Evolutionary conservation across 2,113 vertebrate genomes (phyloP).

Genomic region (Phalacrocorax brasilianus): DNA sequence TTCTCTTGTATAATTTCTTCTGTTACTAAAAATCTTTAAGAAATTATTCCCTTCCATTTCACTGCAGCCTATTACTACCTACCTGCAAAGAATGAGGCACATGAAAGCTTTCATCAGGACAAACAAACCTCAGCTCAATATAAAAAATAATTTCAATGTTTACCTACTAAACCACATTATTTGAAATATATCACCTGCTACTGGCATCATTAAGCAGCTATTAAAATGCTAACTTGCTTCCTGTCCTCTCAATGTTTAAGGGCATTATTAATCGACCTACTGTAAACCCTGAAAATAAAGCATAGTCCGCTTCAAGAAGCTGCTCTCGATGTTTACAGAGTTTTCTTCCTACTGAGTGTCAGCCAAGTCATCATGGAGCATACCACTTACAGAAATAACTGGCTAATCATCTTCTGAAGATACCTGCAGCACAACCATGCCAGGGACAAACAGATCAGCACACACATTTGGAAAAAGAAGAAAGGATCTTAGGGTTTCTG

Average conservation of each 20-base stretch:
- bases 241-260: not conserved
- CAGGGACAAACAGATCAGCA: not conserved
- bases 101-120: not conserved
- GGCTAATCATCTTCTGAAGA: not conserved
- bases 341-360: not conserved
- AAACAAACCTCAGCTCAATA: not conserved
- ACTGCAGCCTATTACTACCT: not conserved
- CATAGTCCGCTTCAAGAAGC: not conserved
- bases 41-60: not conserved
- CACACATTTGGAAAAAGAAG: not conserved
- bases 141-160: not conserved
- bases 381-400: not conserved
- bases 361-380: not conserved
- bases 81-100: not conserved
- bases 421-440: not conserved
- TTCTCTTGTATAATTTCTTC: not conserved
- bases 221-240: not conserved
- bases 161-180: not conserved
- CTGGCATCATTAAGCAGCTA: not conserved
- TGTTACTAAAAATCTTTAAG: not conserved
- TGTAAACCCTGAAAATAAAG: not conserved
- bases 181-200: not conserved
- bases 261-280: not conserved
- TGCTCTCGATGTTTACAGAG: not conserved
- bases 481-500: not conserved